These are phyloP conservation scores for Megaustenia siamemsis DNA, from an alignment of 2,888 invertebrate genomes.

Conservation along the genomic window DNA sequence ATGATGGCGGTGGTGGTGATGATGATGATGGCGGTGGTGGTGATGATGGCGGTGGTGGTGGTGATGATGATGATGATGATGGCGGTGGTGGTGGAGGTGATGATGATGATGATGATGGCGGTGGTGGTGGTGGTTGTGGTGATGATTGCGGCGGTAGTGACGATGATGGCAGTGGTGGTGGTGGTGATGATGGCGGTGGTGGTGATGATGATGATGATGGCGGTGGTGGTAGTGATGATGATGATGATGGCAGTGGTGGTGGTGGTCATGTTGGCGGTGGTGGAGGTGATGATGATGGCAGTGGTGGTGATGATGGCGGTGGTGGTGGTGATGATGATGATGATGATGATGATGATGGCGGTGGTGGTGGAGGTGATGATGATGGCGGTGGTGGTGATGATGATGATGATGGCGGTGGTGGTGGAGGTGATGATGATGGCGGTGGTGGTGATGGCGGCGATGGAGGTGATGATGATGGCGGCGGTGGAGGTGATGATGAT, in stretches of 20 bases:
- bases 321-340: background rate
- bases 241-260: slow-evolving; percentile 3
- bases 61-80: background rate
- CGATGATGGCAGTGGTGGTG: background rate
- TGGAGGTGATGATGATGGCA: background rate
- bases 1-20: background rate
- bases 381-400: background rate
- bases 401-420: background rate
- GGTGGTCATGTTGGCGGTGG: background rate
- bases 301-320: background rate
- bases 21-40: background rate
- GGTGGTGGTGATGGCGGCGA: background rate
- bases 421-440: background rate
- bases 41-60: background rate
- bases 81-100: background rate
- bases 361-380: background rate
- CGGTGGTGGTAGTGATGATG: background rate
- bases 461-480: no score
- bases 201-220: background rate
- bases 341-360: background rate
- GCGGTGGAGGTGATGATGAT: no score
- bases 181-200: background rate
- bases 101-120: background rate
- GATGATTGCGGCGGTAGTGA: background rate
- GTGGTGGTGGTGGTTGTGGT: background rate